These are phyloP conservation scores for Brachylomia viminalis DNA, from an alignment of 2,888 invertebrate genomes.

Conservation along the genomic window DNA sequence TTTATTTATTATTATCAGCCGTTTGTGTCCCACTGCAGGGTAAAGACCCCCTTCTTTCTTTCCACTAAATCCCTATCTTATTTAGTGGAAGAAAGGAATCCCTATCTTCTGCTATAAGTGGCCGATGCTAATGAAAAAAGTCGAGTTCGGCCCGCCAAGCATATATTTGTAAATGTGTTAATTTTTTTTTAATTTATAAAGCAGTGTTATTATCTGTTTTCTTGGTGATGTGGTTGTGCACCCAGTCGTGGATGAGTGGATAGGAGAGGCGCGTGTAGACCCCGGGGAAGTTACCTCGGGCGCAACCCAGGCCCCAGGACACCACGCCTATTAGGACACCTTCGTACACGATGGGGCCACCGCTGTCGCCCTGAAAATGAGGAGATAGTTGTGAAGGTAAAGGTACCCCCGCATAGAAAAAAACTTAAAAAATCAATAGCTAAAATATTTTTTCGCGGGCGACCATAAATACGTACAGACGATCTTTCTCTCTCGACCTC, in stretches of 20 bases:
- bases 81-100: too few relatives aligned
- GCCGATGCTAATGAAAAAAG: not conserved
- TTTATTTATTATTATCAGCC: not conserved
- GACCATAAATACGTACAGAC: too few relatives aligned
- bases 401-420: too few relatives aligned
- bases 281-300: slow-evolving; percentile 88
- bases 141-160: not conserved
- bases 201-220: slow-evolving; percentile 63
- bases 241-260: slow-evolving; percentile 84
- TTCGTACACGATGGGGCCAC: slow-evolving; percentile 87
- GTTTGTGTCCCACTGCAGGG: not conserved
- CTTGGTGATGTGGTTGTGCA: slow-evolving; percentile 77
- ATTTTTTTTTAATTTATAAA: slow-evolving; percentile 41
- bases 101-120: not conserved
- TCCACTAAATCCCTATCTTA: not conserved
- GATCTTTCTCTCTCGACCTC: not conserved
- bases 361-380: slow-evolving; percentile 86
- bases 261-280: slow-evolving; percentile 86
- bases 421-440: too few relatives aligned
- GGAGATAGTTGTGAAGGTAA: not conserved
- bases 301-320: slow-evolving; percentile 88
- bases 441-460: too few relatives aligned
- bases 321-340: slow-evolving; percentile 87
- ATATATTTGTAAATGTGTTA: slow-evolving; percentile 1
- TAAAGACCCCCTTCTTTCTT: too few relatives aligned